Percentiles rank a stretch among this genome's conserved stretches.
These are phyloP conservation scores for Bubo blakistoni DNA, from an alignment of 2,113 vertebrate species.

Conservation along the genomic window DNA sequence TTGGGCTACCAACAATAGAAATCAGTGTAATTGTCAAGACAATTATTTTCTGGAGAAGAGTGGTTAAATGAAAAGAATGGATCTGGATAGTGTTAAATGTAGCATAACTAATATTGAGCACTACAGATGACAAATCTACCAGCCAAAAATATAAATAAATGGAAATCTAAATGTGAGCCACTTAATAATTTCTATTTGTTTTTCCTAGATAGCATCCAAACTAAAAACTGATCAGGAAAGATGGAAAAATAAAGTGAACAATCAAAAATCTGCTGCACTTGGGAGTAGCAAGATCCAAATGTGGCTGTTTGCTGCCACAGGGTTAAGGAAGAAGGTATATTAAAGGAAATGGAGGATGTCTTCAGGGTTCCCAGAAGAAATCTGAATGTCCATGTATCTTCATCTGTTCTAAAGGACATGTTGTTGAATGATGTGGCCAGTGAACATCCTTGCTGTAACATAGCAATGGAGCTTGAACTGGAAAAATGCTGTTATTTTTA, in stretches of 20 bases:
- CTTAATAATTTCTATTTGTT: not conserved
- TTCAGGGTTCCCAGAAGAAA: not conserved
- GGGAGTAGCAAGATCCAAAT: not conserved
- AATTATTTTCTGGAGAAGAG: not conserved
- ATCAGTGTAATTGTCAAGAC: not conserved
- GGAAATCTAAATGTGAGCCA: not conserved
- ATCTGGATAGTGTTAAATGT: not conserved
- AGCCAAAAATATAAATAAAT: not conserved
- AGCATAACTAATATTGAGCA: not conserved
- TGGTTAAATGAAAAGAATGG: not conserved
- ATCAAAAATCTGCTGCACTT: not conserved
- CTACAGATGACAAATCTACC: not conserved
- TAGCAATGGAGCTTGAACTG: not conserved
- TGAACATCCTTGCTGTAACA: not conserved
- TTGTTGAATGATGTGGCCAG: constrained; percentile 14
- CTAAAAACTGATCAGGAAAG: not conserved
- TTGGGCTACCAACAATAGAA: not conserved
- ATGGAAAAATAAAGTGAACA: not conserved
- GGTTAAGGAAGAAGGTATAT: not conserved
- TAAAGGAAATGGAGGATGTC: not conserved
- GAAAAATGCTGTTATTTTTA: not conserved
- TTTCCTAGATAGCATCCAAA: constrained; percentile 11
- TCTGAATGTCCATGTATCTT: not conserved
- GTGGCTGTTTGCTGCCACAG: not conserved
- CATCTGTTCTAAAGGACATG: not conserved